These are phyloP conservation scores for Adrianichthys oophorus DNA, from an alignment of 2,797 vertebrate species.

Conservation along the genomic window DNA sequence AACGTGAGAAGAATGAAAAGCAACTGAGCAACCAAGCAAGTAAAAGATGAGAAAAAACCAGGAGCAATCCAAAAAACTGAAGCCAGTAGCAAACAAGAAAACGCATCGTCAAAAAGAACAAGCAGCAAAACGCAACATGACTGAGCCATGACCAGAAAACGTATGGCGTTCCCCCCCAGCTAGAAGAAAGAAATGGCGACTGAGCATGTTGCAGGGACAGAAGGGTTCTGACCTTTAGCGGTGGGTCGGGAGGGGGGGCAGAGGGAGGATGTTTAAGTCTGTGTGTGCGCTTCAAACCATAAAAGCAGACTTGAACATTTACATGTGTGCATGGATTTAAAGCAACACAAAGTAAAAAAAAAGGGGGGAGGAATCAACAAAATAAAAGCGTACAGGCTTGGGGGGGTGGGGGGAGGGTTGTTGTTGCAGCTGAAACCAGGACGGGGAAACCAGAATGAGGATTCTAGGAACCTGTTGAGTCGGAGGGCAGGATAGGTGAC, in stretches of 20 bases:
- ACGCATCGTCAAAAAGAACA: conserved; percentile 70
- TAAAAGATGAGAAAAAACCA: conserved; percentile 76
- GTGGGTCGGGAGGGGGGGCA: conserved; percentile 28
- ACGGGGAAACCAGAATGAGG: conserved; percentile 29
- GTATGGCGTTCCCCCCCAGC: conserved; percentile 70
- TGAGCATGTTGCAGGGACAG: conserved; percentile 71
- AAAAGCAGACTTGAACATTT: conserved; percentile 65
- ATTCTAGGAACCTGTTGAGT: conserved; percentile 17
- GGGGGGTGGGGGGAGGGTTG: conserved; percentile 14
- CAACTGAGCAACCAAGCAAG: conserved; percentile 73
- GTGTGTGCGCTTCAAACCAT: conserved; percentile 38
- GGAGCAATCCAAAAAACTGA: conserved; percentile 71
- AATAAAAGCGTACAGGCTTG: conserved; percentile 50
- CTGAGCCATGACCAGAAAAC: conserved; percentile 71
- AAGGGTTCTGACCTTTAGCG: conserved; percentile 36
- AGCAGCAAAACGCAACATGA: conserved; percentile 78
- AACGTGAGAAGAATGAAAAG: conserved; percentile 78
- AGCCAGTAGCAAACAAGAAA: conserved; percentile 72
- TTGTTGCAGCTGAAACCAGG: conserved; percentile 40
- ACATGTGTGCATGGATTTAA: conserved; percentile 44
- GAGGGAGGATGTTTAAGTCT: conserved; percentile 66
- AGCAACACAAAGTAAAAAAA: no score
- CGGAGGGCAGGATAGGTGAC: conserved; percentile 32
- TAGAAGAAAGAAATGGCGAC: conserved; percentile 73
- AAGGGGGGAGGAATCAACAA: conserved; percentile 15